Evolutionary conservation across 1,140 invertebrate species (phyloP).

Genomic region (Eueides isabella): DNA sequence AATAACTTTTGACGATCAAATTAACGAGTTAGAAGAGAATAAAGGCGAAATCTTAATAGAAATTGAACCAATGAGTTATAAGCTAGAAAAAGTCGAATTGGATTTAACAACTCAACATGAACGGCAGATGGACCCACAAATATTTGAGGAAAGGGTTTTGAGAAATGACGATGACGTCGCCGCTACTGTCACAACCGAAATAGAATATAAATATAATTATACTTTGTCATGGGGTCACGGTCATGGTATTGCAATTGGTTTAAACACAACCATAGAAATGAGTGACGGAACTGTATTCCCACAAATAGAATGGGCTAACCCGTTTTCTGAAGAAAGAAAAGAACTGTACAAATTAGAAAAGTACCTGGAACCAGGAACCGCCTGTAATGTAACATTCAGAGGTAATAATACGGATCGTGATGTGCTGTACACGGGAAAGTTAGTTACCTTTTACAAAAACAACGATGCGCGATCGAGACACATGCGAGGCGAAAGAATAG

Average conservation of each 20-base stretch:
- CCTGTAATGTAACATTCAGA: constrained; percentile 88
- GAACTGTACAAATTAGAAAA: constrained; percentile 84
- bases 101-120: constrained; percentile 83
- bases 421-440: constrained; percentile 87
- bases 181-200: constrained; percentile 85
- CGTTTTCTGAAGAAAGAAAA: constrained; percentile 82
- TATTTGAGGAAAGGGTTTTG: constrained; percentile 85
- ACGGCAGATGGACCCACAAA: constrained; percentile 74
- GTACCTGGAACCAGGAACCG: constrained; percentile 87
- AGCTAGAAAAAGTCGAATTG: constrained; percentile 86
- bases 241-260: constrained; percentile 87
- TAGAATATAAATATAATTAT: constrained; percentile 87
- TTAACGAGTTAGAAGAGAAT: constrained; percentile 83
- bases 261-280: constrained; percentile 86
- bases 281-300: constrained; percentile 83
- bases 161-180: constrained; percentile 83
- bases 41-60: constrained; percentile 90
- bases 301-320: constrained; percentile 87
- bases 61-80: constrained; percentile 89
- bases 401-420: constrained; percentile 88
- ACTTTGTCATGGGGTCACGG: constrained; percentile 90
- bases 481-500: constrained; percentile 83
- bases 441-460: constrained; percentile 88
- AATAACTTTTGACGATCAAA: constrained; percentile 85
- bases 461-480: constrained; percentile 74